A percentile compares a stretch with the other conserved stretches of the same genome.
Evolutionary conservation across 23 tunicate species (phyloP).

Genomic region (Phallusia fumigata): DNA sequence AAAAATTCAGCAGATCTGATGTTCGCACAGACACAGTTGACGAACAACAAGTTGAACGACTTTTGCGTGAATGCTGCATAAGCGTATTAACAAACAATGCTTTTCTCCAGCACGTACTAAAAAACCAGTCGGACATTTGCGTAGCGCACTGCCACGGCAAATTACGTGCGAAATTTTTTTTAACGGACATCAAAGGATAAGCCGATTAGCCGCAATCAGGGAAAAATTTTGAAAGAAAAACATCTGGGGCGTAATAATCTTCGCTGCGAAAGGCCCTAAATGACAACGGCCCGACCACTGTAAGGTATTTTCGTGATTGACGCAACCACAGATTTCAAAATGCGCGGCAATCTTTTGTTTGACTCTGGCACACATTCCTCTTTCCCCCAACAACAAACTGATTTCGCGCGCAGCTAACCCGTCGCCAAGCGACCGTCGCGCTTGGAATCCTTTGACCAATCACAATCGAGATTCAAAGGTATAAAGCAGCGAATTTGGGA

Average conservation of each 20-base stretch:
- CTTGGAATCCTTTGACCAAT: background rate
- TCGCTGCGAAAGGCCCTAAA: background rate
- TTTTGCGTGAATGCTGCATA: too few species aligned
- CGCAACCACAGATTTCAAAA: background rate
- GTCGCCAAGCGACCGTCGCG: background rate
- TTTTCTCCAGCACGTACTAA: too few species aligned
- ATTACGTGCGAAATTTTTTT: too few species aligned
- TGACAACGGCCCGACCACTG: background rate
- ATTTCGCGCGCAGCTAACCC: background rate
- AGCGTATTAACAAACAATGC: too few species aligned
- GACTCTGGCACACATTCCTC: slow-evolving; percentile 3
- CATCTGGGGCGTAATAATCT: slow-evolving; percentile 6
- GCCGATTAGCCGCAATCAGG: background rate
- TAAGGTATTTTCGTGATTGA: background rate
- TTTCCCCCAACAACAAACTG: background rate
- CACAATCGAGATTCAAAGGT: background rate
- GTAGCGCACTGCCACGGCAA: too few species aligned
- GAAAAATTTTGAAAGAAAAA: background rate
- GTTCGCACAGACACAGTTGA: too few species aligned
- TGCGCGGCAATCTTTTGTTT: slow-evolving; percentile 11
- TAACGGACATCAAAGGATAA: background rate
- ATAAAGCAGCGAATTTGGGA: background rate
- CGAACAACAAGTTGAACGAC: too few species aligned
- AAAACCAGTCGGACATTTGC: too few species aligned
- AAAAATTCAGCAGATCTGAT: too few species aligned